These are phyloP conservation scores for Ophiodon elongatus DNA, from an alignment of 2,113 vertebrate species.

Conservation along the genomic window DNA sequence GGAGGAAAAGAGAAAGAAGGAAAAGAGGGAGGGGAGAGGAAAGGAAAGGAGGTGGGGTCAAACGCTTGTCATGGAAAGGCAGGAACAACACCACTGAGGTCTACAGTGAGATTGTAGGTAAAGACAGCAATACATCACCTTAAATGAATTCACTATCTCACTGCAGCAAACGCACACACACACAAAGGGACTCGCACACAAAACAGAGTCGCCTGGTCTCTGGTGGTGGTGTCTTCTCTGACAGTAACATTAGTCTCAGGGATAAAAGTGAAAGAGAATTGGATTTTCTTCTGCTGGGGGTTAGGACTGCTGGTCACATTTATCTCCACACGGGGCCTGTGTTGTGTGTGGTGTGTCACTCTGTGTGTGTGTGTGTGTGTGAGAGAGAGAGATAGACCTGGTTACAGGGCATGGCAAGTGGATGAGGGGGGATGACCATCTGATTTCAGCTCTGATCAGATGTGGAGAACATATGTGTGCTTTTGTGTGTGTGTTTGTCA, in stretches of 20 bases:
- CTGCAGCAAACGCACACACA: constrained; percentile 69
- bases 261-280: constrained; percentile 85
- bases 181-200: constrained; percentile 60
- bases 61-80: constrained; percentile 67
- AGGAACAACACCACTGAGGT: constrained; percentile 76
- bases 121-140: constrained; percentile 85
- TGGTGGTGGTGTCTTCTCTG: constrained; percentile 79
- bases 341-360: constrained; percentile 53
- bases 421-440: constrained; percentile 51
- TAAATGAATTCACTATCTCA: constrained; percentile 88
- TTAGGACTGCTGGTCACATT: constrained; percentile 81
- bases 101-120: constrained; percentile 79
- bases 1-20: neutral
- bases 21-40: neutral
- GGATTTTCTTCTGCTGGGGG: constrained; percentile 83
- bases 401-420: constrained; percentile 49
- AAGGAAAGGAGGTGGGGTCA: constrained; percentile 32
- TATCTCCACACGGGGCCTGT: constrained; percentile 73
- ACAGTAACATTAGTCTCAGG: constrained; percentile 88
- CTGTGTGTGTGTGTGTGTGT: constrained; percentile 40
- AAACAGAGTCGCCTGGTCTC: constrained; percentile 71
- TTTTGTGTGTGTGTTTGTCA: constrained; percentile 54
- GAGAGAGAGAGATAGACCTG: neutral
- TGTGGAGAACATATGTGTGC: constrained; percentile 18
- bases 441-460: constrained; percentile 63